These are phyloP conservation scores for Antechinus stuartii DNA, from an alignment of 2,113 vertebrate species.

Conservation along the genomic window DNA sequence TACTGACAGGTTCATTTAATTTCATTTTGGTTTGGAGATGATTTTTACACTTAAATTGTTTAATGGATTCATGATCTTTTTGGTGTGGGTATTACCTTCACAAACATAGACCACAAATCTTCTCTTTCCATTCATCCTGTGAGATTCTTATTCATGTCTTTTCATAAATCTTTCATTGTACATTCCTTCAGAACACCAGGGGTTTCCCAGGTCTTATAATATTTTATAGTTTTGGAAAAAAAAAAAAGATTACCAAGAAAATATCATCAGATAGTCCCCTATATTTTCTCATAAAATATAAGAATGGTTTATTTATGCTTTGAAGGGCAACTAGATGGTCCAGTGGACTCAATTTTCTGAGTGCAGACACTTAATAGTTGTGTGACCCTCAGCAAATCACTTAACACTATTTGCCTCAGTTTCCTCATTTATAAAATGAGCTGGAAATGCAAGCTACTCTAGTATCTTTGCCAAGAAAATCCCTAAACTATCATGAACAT, in stretches of 20 bases:
- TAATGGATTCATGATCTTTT: neutral
- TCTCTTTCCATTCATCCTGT: neutral
- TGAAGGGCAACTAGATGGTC: neutral
- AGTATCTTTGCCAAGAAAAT: neutral
- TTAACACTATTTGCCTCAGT: neutral
- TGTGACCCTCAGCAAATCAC: neutral
- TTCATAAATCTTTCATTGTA: neutral
- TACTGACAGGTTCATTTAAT: neutral
- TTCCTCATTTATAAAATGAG: neutral
- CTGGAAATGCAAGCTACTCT: neutral
- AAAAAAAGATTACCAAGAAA: neutral
- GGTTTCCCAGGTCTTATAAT: neutral
- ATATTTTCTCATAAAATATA: neutral
- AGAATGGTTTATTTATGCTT: neutral
- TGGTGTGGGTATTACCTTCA: neutral
- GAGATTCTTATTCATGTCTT: neutral
- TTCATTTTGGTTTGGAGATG: neutral
- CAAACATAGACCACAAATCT: neutral
- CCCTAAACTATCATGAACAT: neutral
- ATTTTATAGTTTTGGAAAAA: neutral
- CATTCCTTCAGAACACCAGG: neutral
- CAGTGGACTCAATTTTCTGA: neutral
- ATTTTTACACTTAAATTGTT: neutral
- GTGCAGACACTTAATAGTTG: neutral
- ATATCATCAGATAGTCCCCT: neutral